These are phyloP conservation scores for Caenorhabditis japonica DNA, from an alignment of 2,888 invertebrate genomes.

Conservation along the genomic window DNA sequence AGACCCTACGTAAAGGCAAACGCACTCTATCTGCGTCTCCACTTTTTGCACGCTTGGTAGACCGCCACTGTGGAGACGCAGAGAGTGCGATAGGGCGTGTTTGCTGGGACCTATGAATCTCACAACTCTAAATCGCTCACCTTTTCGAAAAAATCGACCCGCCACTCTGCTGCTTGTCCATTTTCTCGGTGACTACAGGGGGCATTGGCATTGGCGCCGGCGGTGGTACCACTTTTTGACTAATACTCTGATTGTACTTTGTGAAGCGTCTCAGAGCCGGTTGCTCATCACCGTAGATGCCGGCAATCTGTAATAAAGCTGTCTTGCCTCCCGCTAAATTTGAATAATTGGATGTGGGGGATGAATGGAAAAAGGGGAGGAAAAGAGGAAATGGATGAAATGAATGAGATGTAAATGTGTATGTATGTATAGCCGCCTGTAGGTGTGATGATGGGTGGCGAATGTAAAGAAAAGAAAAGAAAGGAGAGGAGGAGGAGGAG, in stretches of 20 bases:
- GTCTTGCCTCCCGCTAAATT: no score
- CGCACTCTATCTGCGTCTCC: no score
- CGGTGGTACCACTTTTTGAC: slow-evolving; percentile 13
- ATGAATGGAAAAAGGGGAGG: background rate
- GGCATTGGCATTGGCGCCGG: slow-evolving; percentile 27
- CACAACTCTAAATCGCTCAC: no score
- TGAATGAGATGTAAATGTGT: slow-evolving; percentile 18
- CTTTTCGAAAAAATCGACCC: slow-evolving; percentile 52
- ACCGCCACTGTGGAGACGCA: no score
- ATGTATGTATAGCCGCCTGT: no score
- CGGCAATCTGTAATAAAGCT: slow-evolving; percentile 58
- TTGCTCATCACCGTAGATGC: slow-evolving; percentile 60
- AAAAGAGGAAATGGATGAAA: background rate
- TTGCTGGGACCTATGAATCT: no score
- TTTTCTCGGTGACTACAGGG: slow-evolving; percentile 9
- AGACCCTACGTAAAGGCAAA: no score
- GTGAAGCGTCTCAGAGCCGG: slow-evolving; percentile 60
- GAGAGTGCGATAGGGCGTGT: no score
- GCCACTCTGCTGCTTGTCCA: background rate
- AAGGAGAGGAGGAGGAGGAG: background rate
- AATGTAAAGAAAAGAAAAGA: slow-evolving; percentile 12
- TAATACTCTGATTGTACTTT: slow-evolving; percentile 48
- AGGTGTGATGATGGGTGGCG: no score
- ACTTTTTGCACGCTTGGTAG: no score
- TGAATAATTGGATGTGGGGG: no score